Conservation (phyloP, 2,113 vertebrate species). For the Anhinga rufa region DNA sequence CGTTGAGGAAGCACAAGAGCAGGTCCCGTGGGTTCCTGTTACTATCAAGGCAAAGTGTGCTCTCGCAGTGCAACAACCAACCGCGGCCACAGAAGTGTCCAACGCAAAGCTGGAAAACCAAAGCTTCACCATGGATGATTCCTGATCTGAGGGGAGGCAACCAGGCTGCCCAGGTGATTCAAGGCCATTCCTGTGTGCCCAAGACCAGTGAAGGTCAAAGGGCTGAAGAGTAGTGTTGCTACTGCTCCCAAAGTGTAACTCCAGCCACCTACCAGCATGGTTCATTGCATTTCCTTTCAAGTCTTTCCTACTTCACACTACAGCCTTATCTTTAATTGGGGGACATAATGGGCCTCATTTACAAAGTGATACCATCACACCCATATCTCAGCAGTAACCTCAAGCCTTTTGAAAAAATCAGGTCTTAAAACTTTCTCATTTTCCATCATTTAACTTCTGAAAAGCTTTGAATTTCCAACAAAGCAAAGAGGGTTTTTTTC, state of each 20-base stretch:
- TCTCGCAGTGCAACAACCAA: background rate
- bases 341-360: background rate
- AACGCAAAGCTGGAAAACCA: background rate
- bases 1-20: background rate
- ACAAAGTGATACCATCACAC: background rate
- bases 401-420: background rate
- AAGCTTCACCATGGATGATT: background rate
- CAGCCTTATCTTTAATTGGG: background rate
- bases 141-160: background rate
- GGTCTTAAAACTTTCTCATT: slow-evolving; percentile 1
- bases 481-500: background rate
- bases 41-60: fast-evolving
- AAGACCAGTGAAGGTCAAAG: background rate
- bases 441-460: slow-evolving; percentile 11
- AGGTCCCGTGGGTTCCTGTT: background rate
- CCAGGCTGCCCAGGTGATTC: background rate
- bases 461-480: slow-evolving; percentile 30
- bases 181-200: background rate
- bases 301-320: background rate
- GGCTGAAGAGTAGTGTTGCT: background rate
- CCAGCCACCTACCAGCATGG: background rate
- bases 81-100: fast-evolving
- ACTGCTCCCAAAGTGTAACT: background rate
- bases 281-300: background rate
- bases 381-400: background rate